Evolutionary conservation across 2,888 invertebrate species (phyloP).

Genomic region (Gryllus longicercus): DNA sequence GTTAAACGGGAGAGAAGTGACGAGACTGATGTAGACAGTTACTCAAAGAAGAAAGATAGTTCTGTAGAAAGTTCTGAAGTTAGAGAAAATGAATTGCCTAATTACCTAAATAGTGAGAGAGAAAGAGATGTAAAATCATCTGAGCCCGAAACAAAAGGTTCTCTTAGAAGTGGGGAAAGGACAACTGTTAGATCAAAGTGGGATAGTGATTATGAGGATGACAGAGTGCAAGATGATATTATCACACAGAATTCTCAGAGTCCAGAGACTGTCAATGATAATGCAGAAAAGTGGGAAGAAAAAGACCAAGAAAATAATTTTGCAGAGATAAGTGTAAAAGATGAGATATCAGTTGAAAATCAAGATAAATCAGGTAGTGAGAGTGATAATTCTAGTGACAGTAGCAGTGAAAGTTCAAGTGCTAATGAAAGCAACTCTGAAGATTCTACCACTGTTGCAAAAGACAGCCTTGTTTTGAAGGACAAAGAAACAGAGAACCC

Average conservation of each 20-base stretch:
- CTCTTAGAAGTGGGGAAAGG: conserved; percentile 19
- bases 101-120: conserved; percentile 18
- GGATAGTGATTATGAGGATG: conserved; percentile 36
- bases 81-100: conserved; percentile 20
- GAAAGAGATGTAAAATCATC: conserved; percentile 20
- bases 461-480: not conserved
- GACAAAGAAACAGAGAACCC: not conserved
- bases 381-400: conserved; percentile 3
- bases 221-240: conserved; percentile 18
- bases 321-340: not conserved
- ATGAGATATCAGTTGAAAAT: not conserved
- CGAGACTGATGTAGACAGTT: conserved; percentile 2
- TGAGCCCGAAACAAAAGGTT: not conserved
- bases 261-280: not conserved
- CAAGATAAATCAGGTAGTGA: not conserved
- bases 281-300: not conserved
- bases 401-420: not conserved
- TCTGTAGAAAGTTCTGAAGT: conserved; percentile 21
- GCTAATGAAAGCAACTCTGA: not conserved
- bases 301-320: not conserved
- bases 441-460: not conserved
- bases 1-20: not conserved
- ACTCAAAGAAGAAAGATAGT: conserved; percentile 21
- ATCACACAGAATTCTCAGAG: not conserved
- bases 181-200: conserved; percentile 33